Evolutionary conservation across 2,113 vertebrate genomes (phyloP).

Genomic region (Proteles cristata): DNA sequence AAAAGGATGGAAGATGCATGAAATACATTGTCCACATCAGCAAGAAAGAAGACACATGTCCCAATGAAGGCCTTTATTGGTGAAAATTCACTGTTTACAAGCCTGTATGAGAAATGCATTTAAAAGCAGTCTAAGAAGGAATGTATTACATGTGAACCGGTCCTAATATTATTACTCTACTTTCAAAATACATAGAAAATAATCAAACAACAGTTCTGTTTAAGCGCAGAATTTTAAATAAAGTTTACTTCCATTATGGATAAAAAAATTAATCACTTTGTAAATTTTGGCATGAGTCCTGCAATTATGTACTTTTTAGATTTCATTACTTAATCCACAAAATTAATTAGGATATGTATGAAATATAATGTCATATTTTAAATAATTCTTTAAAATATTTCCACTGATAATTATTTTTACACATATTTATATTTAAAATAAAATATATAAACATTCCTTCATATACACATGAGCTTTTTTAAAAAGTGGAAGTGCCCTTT

Average conservation of each 20-base stretch:
- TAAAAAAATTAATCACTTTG: background rate
- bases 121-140: constrained; percentile 55
- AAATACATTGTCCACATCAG: background rate
- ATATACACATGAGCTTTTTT: constrained; percentile 59
- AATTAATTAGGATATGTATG: constrained; percentile 15
- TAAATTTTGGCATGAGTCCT: constrained; percentile 11
- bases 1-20: background rate
- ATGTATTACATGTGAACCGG: background rate
- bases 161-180: background rate
- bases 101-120: background rate
- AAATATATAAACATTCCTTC: constrained; percentile 73
- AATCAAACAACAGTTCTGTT: background rate
- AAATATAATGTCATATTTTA: constrained; percentile 56
- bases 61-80: background rate
- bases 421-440: constrained; percentile 73
- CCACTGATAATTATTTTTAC: constrained; percentile 54
- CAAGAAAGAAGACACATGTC: background rate
- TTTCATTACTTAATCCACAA: constrained; percentile 40
- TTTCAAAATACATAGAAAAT: background rate
- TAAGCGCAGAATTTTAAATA: constrained; percentile 47
- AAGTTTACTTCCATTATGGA: background rate
- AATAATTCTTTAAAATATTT: constrained; percentile 62
- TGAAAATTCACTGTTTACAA: constrained; percentile 33
- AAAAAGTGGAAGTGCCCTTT: background rate
- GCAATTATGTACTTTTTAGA: background rate